phyloP scores from a whole-genome alignment of 2,797 vertebrate genomes.

The Crocodylus rhombifer region DNA sequence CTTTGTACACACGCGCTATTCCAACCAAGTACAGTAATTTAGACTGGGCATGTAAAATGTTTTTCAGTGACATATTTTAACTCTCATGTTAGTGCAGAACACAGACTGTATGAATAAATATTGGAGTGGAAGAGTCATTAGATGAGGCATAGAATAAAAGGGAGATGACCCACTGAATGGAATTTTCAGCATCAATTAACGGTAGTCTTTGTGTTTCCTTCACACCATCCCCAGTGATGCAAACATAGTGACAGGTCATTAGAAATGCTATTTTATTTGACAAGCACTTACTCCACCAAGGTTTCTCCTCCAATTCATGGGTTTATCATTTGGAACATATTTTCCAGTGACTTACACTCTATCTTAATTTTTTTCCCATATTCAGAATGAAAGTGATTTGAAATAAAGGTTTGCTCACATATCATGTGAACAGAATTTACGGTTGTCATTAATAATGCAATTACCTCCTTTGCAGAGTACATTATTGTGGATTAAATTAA shows the following conservation, averaged over 20 bases:
- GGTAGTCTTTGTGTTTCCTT: not conserved
- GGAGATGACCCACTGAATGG: accelerated
- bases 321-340: not conserved
- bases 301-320: not conserved
- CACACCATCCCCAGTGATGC: not conserved
- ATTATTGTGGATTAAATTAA: not conserved
- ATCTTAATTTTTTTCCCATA: not conserved
- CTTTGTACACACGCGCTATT: not conserved
- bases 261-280: not conserved
- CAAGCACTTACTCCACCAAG: not conserved
- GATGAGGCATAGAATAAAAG: not conserved
- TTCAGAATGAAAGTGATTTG: not conserved
- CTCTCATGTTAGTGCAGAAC: not conserved
- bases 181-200: not conserved
- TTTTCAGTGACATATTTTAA: not conserved
- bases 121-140: not conserved
- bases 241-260: not conserved
- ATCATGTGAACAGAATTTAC: not conserved
- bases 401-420: not conserved
- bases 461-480: not conserved
- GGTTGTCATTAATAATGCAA: not conserved
- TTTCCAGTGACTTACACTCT: not conserved
- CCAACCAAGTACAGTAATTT: not conserved
- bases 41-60: not conserved
- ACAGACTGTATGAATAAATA: not conserved